Conservation (phyloP, 1,140 invertebrate genomes). For the Globodera ellingtonae region DNA sequence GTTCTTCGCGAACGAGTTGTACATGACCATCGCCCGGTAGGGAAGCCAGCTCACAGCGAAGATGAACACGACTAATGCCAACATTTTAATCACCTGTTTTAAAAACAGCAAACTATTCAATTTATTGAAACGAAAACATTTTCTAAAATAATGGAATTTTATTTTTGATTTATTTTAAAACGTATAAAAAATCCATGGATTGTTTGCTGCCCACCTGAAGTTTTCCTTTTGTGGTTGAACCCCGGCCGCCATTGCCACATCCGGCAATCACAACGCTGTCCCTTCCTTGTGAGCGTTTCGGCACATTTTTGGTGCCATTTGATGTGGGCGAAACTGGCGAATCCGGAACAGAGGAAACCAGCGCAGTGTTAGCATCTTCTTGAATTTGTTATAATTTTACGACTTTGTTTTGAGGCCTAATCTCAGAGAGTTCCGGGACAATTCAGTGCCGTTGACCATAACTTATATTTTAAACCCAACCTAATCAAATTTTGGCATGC, state of each 20-base stretch:
- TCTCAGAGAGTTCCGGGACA: too few relatives aligned
- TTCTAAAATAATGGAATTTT: conserved; percentile 10
- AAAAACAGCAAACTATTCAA: background rate
- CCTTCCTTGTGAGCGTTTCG: background rate
- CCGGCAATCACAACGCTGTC: background rate
- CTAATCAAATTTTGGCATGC: too few relatives aligned
- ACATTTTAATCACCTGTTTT: conserved; percentile 71
- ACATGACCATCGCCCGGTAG: conserved; percentile 61
- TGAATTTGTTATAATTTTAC: background rate
- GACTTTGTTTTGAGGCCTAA: too few relatives aligned
- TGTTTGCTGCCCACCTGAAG: conserved; percentile 20
- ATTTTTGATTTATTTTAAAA: background rate
- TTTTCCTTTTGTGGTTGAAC: conserved; percentile 23
- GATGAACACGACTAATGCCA: conserved; percentile 69
- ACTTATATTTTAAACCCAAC: too few relatives aligned
- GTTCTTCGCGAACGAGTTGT: conserved; percentile 58
- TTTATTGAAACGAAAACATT: too few relatives aligned
- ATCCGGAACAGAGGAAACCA: conserved; percentile 4
- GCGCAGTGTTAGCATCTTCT: background rate
- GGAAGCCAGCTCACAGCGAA: conserved; percentile 72
- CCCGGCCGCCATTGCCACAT: background rate
- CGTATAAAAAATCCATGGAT: background rate
- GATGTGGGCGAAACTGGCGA: conserved; percentile 1
- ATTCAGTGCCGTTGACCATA: too few relatives aligned
- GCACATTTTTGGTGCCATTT: background rate